Evolutionary conservation across 2,113 vertebrate species (phyloP), one percentile per base, ranked within the genome.

Genomic region (Carassius auratus): DNA sequence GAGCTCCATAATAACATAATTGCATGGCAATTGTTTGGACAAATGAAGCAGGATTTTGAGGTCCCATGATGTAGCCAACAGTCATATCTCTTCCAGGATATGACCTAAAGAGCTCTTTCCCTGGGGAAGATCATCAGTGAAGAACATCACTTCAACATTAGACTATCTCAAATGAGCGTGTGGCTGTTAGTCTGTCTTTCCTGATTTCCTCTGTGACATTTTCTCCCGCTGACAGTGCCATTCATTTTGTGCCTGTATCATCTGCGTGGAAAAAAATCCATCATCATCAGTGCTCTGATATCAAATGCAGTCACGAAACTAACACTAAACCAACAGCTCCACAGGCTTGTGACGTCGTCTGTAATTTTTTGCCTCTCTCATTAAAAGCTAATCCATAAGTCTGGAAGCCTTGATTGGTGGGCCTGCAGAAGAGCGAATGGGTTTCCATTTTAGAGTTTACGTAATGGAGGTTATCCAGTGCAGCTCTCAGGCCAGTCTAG

Each of bases 391-490:
- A 66, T 76, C 57, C 76, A 78, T 57, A 14, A 69, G 3, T 57
- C 13, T 80, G 36, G 15, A 79, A 68, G 19, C 21, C 33, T 9
- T 55, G 48, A 75, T 75, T 15, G 26, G 12, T 19, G 33, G n/a
- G 59, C 13, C 78, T 57, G 52, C 36, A 61, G 68, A 12, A 13
- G 64, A 64, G 38, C 23, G 30, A 30, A 86, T 66, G n/a, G 23
- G 6, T 71, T 61, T 86, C 76, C 77, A 85, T 52, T 36, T 45
- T 30, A 14, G 69, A 75, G 8, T 68, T 86, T 86, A 86, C 59
- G 8, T 76, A 82, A 86, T 30, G 42, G 19, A 64, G 68, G 69
- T 86, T 69, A 66, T 26, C 33, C 78, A 66, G 69, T 52, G 9
- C 85, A 64, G 45, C 12, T 36, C 14, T 76, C 30, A 38, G 77